A percentile compares a stretch with the other conserved stretches of the same genome.
phyloP scores from a whole-genome alignment of 2,888 invertebrate genomes.

The Eulithis testata region DNA sequence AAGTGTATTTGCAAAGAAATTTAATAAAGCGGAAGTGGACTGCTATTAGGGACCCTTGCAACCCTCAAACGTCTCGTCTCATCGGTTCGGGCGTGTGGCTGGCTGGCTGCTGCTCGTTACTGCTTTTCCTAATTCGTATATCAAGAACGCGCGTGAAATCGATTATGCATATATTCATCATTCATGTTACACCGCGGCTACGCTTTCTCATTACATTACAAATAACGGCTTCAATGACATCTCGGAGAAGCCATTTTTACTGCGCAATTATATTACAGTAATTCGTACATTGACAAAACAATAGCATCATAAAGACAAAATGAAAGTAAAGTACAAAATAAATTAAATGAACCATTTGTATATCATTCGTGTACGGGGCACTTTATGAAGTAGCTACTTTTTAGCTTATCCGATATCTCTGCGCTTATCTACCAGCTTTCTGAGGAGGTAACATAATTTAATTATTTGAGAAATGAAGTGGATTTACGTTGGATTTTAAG shows the following conservation, averaged over 20 bases:
- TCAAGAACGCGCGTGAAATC: slow-evolving; percentile 26
- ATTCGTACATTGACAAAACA: slow-evolving; percentile 31
- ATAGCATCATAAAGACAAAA: slow-evolving; percentile 38
- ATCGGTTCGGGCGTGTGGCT: slow-evolving; percentile 30
- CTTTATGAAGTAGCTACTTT: slow-evolving; percentile 51
- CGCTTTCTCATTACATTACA: slow-evolving; percentile 24
- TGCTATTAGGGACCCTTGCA: slow-evolving; percentile 69
- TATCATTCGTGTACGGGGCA: slow-evolving; percentile 41
- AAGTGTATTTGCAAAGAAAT: slow-evolving; percentile 84
- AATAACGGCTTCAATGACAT: slow-evolving; percentile 22
- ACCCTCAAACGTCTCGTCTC: slow-evolving; percentile 44
- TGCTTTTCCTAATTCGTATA: slow-evolving; percentile 21
- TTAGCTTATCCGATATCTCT: slow-evolving; percentile 52
- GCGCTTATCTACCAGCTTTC: slow-evolving; percentile 51
- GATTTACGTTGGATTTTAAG: slow-evolving; percentile 58
- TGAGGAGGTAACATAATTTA: slow-evolving; percentile 55
- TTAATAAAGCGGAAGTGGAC: slow-evolving; percentile 84
- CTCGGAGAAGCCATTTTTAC: slow-evolving; percentile 15
- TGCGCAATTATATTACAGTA: slow-evolving; percentile 23
- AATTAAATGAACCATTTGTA: slow-evolving; percentile 45
- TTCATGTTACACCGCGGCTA: slow-evolving; percentile 22
- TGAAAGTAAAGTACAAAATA: slow-evolving; percentile 39
- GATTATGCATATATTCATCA: slow-evolving; percentile 26
- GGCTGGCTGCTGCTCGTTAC: slow-evolving; percentile 27
- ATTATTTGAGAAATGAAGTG: slow-evolving; percentile 54